Evolutionary conservation across 2,797 vertebrate species (phyloP).

Genomic region (Carcharodon carcharias): DNA sequence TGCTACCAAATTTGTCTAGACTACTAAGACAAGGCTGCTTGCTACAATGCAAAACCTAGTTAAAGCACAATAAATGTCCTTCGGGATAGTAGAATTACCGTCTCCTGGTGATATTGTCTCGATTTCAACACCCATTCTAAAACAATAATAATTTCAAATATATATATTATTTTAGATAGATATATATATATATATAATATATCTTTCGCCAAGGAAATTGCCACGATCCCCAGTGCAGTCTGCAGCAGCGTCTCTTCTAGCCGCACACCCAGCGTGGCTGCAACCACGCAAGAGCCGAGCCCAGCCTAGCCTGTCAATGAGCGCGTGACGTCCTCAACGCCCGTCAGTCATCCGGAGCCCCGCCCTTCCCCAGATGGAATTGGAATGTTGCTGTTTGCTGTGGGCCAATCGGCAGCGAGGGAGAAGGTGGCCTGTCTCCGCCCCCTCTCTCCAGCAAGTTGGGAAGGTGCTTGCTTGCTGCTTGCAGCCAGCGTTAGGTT

Average conservation of each 20-base stretch:
- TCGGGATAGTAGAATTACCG: slow-evolving; percentile 60
- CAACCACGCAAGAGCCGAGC: slow-evolving; percentile 4
- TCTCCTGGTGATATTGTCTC: slow-evolving; percentile 92
- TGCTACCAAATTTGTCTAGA: not conserved
- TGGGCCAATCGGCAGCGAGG: not conserved
- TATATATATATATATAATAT: not conserved
- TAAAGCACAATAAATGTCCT: slow-evolving; percentile 1
- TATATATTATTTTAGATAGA: not conserved
- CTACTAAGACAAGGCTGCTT: not conserved
- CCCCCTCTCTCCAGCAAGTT: not conserved
- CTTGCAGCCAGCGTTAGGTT: not conserved
- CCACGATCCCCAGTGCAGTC: not conserved
- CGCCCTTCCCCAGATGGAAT: not conserved
- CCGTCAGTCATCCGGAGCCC: not conserved
- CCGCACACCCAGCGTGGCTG: not conserved
- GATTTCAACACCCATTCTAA: slow-evolving; percentile 85
- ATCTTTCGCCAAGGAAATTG: not conserved
- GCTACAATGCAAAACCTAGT: not conserved
- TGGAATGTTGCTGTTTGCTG: not conserved
- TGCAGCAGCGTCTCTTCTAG: not conserved
- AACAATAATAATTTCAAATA: not conserved
- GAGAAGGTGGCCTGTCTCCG: too few relatives aligned
- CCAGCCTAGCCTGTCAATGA: slow-evolving; percentile 9
- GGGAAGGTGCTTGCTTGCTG: not conserved
- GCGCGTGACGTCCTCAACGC: not conserved